Conservation (phyloP, 2,888 invertebrate genomes). For the Iselma pallidipennis region DNA sequence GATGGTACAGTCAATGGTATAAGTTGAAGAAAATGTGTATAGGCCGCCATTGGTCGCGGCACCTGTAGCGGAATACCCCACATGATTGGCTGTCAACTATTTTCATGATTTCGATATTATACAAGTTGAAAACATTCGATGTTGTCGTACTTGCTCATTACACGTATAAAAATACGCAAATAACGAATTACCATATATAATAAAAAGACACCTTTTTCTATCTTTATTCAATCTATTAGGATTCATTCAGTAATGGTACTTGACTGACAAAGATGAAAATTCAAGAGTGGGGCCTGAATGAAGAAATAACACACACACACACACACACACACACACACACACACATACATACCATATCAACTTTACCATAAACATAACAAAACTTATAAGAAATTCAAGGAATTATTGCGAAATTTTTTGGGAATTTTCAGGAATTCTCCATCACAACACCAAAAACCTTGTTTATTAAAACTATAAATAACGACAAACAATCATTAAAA, state of each 20-base stretch:
- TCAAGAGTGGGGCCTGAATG: not conserved
- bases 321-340: no score
- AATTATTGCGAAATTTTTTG: no score
- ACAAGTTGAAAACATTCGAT: constrained; percentile 26
- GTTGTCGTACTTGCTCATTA: not conserved
- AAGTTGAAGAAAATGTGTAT: constrained; percentile 1
- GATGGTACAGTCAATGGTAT: constrained; percentile 1
- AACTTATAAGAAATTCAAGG: no score
- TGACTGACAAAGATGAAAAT: not conserved
- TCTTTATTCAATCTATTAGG: not conserved
- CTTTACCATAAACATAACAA: no score
- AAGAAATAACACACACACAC: not conserved
- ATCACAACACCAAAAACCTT: no score
- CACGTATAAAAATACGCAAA: not conserved
- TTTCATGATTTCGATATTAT: constrained; percentile 16
- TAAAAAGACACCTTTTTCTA: not conserved
- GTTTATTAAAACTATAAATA: no score
- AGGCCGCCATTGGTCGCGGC: constrained; percentile 26
- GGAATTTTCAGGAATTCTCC: no score
- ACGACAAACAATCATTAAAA: no score
- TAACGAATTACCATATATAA: no score
- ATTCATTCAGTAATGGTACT: not conserved
- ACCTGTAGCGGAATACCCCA: constrained; percentile 24
- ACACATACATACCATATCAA: no score
- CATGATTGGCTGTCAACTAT: constrained; percentile 28